Base-by-base conservation (phyloP, 2,888 invertebrate species). In the Liopterus haemorrhoidalis region DNA sequence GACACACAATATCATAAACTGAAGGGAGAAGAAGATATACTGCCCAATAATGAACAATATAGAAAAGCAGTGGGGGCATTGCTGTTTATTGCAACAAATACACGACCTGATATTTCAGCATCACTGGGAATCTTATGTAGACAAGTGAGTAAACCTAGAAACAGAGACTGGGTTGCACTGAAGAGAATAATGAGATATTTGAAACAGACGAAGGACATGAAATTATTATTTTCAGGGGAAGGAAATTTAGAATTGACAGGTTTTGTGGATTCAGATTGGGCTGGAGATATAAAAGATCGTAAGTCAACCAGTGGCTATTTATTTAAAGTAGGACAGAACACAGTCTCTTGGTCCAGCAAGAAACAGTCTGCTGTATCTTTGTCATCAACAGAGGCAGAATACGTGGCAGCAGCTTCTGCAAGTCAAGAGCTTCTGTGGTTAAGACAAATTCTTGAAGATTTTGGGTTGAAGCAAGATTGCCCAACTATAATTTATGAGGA, bases 191-290 rank as follows among this genome's bases (percentile, higher is more conserved):
- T 49, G 5, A 32, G 32, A n/a, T 49, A 46, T 24, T 57, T 62
- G n/a, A 57, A 62, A 20, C 62, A 63, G 15, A 37, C 24, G 6
- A 16, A 15, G 8, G 3, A 37, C 6, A 20, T 9, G 14, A 37
- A 37, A 15, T 22, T 37, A 18, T 1, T 9, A 15, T 15, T 37
- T 3, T 11, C 37, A 15, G 8, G 14, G 20, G 2, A 24, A 14
- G 12, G 37, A 8, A 12, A 24, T 8, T 14, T 3, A 24, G 37
- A 37, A 2, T 25, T 37, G 1, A 3, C 5, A 37, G 22, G 22
- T 11, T 37, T 22, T 18, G 37, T 37, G 2, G 37, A 22, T 25
- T 22, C 25, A 37, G 37, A 37, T 37, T 37, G 37, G 37, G 37
- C 22, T n/a, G 25, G 25, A 1, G 37, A 37, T 9, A 20, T 15